These are phyloP conservation scores for Psephotus haematonotus DNA, from an alignment of 2,113 vertebrate genomes.

Conservation along the genomic window DNA sequence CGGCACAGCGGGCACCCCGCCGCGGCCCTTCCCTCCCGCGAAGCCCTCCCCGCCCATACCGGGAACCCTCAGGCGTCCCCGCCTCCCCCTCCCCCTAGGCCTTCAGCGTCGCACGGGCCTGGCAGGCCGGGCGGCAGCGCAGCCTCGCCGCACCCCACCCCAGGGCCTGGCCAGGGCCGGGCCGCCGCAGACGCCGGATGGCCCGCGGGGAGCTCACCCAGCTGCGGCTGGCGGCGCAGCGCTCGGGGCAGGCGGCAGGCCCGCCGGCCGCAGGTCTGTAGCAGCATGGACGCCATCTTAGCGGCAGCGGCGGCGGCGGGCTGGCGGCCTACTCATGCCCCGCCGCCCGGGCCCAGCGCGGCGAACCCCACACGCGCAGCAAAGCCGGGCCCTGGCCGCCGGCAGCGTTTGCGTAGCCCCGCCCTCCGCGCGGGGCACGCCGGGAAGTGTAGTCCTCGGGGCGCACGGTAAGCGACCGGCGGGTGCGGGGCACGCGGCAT, in stretches of 20 bases:
- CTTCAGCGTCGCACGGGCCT: neutral
- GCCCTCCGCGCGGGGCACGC: neutral
- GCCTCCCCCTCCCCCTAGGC: neutral
- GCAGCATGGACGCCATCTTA: conserved; percentile 47
- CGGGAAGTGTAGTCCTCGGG: conserved; percentile 14
- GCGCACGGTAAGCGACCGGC: neutral
- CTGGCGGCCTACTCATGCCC: neutral
- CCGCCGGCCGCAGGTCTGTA: conserved; percentile 30
- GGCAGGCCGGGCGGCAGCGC: neutral
- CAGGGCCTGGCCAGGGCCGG: too few species aligned
- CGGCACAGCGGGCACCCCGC: neutral
- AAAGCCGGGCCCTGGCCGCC: neutral
- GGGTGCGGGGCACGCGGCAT: neutral
- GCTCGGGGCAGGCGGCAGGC: neutral
- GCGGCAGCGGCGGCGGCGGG: neutral
- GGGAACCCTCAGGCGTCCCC: neutral
- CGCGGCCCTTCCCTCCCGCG: neutral
- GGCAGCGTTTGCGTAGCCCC: neutral
- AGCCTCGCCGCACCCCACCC: too few species aligned
- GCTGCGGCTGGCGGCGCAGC: neutral
- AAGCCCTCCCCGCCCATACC: neutral
- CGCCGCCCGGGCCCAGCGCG: neutral
- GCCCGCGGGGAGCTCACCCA: neutral
- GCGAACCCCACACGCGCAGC: neutral
- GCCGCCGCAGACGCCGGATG: neutral